These are phyloP conservation scores for Hippopotamus amphibius DNA, from an alignment of 2,113 vertebrate genomes.

Conservation along the genomic window DNA sequence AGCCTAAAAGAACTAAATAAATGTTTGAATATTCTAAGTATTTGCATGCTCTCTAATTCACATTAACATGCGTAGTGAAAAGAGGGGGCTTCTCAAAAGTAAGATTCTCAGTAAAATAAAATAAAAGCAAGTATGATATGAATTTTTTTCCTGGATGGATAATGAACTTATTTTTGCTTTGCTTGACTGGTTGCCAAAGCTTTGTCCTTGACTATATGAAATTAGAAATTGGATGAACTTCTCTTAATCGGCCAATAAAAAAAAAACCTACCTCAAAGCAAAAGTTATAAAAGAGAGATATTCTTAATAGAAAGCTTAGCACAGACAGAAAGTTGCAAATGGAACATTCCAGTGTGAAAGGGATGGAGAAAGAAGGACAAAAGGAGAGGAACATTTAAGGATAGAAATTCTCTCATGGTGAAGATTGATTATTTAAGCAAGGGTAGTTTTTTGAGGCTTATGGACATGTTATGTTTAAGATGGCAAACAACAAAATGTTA, in stretches of 20 bases:
- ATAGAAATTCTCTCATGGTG: conserved; percentile 41
- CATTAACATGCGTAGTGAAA: not conserved
- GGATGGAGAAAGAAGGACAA: not conserved
- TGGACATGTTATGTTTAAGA: conserved; percentile 63
- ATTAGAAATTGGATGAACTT: conserved; percentile 57
- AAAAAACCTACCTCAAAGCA: not conserved
- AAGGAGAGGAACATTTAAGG: not conserved
- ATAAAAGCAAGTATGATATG: not conserved
- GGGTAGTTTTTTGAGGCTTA: conserved; percentile 41
- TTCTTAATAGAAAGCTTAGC: conserved; percentile 11
- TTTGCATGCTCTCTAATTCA: not conserved
- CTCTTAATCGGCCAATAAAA: conserved; percentile 48
- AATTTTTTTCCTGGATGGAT: not conserved
- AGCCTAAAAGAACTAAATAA: not conserved
- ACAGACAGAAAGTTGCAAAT: conserved; percentile 38
- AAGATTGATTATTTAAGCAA: conserved; percentile 45
- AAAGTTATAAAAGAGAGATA: conserved; percentile 32
- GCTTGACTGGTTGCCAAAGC: not conserved
- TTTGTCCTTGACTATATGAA: conserved; percentile 6
- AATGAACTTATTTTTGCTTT: conserved; percentile 58
- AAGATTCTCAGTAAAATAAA: conserved; percentile 12
- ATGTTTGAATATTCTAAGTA: conserved; percentile 2
- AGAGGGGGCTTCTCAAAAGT: not conserved
- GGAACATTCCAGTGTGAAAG: not conserved
- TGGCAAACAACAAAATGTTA: conserved; percentile 78